Percentiles rank a stretch among this genome's conserved stretches.
Evolutionary conservation across 2,797 vertebrate genomes (phyloP).

Genomic region (Hylomyscus alleni): DNA sequence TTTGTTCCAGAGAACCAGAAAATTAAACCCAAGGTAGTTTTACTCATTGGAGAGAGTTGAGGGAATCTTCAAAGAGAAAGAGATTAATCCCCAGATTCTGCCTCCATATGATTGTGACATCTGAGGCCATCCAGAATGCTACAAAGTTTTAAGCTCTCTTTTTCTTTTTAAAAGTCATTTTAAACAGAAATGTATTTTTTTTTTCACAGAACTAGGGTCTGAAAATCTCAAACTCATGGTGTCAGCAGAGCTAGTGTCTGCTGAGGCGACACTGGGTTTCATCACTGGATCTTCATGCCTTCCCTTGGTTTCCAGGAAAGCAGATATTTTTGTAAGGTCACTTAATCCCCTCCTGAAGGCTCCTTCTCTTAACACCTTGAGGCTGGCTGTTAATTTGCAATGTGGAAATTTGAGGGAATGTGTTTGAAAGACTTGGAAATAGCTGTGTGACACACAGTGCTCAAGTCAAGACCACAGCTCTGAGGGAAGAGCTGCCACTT

Average conservation of each 20-base stretch:
- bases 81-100: not conserved
- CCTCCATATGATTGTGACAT: not conserved
- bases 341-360: not conserved
- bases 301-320: not conserved
- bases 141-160: not conserved
- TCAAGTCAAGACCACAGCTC: not conserved
- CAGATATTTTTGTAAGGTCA: not conserved
- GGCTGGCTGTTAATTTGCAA: not conserved
- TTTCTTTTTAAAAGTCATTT: not conserved
- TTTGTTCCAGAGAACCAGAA: not conserved
- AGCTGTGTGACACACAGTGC: not conserved
- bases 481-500: not conserved
- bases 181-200: not conserved
- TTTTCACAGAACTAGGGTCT: not conserved
- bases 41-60: not conserved
- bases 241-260: not conserved
- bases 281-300: no score
- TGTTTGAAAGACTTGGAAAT: not conserved
- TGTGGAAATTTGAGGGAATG: not conserved
- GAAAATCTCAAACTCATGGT: not conserved
- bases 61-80: not conserved
- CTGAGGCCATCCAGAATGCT: not conserved
- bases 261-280: not conserved
- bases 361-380: not conserved
- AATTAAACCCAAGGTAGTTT: not conserved